A percentile compares a stretch with the other conserved stretches of the same genome.
Conservation (phyloP, 2,888 invertebrate genomes). For the Galeruca laticollis region DNA sequence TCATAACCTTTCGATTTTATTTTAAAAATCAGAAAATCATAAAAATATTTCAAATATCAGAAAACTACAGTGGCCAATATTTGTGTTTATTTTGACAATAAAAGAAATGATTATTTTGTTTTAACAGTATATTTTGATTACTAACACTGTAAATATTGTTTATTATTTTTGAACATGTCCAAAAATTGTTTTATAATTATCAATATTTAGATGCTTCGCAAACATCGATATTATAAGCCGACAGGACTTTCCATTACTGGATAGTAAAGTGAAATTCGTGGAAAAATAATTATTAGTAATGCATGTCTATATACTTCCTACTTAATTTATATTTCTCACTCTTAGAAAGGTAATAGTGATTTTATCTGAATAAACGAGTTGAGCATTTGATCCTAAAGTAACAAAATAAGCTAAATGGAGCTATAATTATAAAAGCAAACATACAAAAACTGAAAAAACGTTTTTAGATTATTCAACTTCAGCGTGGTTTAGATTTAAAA, state of each 20-base stretch:
- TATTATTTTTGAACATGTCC: background rate
- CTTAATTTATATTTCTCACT: no score
- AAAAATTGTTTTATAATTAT: background rate
- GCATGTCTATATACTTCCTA: no score
- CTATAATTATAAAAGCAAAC: no score
- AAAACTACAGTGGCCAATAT: slow-evolving; percentile 6
- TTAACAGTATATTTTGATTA: background rate
- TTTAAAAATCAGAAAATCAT: slow-evolving; percentile 26
- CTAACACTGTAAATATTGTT: background rate
- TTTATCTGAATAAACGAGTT: no score
- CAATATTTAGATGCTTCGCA: background rate
- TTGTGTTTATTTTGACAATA: slow-evolving; percentile 5
- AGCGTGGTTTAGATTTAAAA: no score
- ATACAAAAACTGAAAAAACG: no score
- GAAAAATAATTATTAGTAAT: no score
- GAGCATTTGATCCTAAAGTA: no score
- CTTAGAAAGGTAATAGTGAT: no score
- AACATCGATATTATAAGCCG: background rate
- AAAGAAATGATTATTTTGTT: slow-evolving; percentile 8
- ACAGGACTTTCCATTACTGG: background rate
- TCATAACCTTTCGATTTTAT: slow-evolving; percentile 30
- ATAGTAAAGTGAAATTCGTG: background rate
- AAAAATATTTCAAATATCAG: slow-evolving; percentile 17
- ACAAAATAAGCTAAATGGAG: no score
- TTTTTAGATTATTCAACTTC: no score